A percentile compares a stretch with the other conserved stretches of the same genome.
Evolutionary conservation across 2,888 invertebrate genomes (phyloP).

Genomic region (Tanytarsus gracilentus): DNA sequence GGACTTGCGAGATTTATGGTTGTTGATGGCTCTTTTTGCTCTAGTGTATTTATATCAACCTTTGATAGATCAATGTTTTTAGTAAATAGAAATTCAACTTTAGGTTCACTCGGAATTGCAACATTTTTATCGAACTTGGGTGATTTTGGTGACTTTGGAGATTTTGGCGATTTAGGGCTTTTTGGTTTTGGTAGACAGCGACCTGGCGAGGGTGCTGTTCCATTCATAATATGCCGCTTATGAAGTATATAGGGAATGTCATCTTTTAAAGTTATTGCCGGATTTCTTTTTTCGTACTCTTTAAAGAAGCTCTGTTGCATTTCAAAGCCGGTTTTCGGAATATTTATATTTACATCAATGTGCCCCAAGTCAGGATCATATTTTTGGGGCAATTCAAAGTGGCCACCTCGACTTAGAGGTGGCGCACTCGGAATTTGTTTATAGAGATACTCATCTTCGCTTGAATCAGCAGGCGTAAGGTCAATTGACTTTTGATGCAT

Average conservation of each 20-base stretch:
- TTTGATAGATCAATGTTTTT: slow-evolving; percentile 67
- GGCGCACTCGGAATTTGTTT: slow-evolving; percentile 64
- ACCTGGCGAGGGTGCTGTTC: slow-evolving; percentile 57
- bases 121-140: slow-evolving; percentile 38
- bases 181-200: slow-evolving; percentile 41
- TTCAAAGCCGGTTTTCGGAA: slow-evolving; percentile 57
- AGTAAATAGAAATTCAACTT: slow-evolving; percentile 57
- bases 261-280: slow-evolving; percentile 42
- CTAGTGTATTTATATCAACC: slow-evolving; percentile 61
- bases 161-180: slow-evolving; percentile 56
- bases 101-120: slow-evolving; percentile 36
- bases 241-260: slow-evolving; percentile 80
- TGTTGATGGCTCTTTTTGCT: slow-evolving; percentile 52
- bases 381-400: slow-evolving; percentile 54
- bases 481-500: slow-evolving; percentile 83
- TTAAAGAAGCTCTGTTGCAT: slow-evolving; percentile 64
- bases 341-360: slow-evolving; percentile 44
- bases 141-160: slow-evolving; percentile 54
- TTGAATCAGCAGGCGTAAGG: slow-evolving; percentile 73
- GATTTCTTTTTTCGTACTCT: slow-evolving; percentile 52
- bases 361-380: slow-evolving; percentile 41
- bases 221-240: slow-evolving; percentile 78
- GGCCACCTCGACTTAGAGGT: slow-evolving; percentile 61
- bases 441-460: slow-evolving; percentile 72
- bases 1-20: slow-evolving; percentile 58